These are phyloP conservation scores for Trachymyrmex cornetzi DNA, from an alignment of 1,140 invertebrate genomes.

Conservation along the genomic window DNA sequence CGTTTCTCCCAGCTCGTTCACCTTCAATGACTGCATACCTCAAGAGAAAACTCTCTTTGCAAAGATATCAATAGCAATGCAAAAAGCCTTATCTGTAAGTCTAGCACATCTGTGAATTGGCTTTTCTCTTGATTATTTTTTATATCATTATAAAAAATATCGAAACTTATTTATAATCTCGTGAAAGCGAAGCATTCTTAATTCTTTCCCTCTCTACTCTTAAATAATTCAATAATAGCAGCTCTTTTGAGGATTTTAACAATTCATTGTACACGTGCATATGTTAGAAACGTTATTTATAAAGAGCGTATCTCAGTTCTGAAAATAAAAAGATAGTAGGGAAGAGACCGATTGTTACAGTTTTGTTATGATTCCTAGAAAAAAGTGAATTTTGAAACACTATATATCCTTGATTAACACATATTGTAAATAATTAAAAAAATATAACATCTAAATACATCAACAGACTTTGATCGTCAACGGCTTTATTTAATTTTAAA, in stretches of 20 bases:
- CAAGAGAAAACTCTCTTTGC: slow-evolving; percentile 15
- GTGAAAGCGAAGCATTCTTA: background rate
- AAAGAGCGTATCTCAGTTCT: background rate
- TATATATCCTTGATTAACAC: too few relatives aligned
- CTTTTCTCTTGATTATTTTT: background rate
- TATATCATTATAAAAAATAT: slow-evolving; percentile 19
- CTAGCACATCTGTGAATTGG: slow-evolving; percentile 11
- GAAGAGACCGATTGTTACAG: too few relatives aligned
- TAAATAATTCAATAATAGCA: background rate
- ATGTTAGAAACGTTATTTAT: background rate
- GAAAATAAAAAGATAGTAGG: background rate
- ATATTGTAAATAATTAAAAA: too few relatives aligned
- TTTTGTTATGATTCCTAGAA: too few relatives aligned
- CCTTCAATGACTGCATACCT: slow-evolving; percentile 48
- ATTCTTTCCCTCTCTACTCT: background rate
- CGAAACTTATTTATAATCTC: background rate
- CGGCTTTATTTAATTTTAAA: too few relatives aligned
- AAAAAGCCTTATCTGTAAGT: slow-evolving; percentile 34
- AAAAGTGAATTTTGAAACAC: too few relatives aligned
- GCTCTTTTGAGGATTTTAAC: background rate
- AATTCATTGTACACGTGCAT: background rate
- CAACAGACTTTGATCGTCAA: too few relatives aligned
- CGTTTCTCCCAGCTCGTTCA: slow-evolving; percentile 48
- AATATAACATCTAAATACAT: too few relatives aligned
- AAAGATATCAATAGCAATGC: slow-evolving; percentile 10